Conservation (phyloP, 2,797 vertebrate genomes). For the Sebastiscus tertius region DNA sequence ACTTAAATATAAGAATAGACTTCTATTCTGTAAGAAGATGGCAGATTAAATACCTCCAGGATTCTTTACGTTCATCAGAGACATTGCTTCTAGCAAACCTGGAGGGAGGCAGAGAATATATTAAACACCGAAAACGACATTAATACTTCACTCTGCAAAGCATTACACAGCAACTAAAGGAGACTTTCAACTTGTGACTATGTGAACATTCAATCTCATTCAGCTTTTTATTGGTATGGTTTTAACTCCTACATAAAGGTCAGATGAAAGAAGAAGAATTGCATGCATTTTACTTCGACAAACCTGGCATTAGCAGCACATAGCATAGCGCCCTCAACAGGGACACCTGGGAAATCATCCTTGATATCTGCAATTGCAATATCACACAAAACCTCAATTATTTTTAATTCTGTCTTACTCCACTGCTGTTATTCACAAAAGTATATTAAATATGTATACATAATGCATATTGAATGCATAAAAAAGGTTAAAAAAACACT, state of each 20-base stretch:
- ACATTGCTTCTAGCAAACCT: slow-evolving; percentile 74
- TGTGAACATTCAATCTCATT: background rate
- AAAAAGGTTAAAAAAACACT: background rate
- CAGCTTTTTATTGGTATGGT: background rate
- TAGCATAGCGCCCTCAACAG: slow-evolving; percentile 51
- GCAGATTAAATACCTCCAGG: slow-evolving; percentile 54
- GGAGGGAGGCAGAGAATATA: background rate
- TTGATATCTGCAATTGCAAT: slow-evolving; percentile 56
- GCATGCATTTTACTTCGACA: slow-evolving; percentile 15
- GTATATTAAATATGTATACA: background rate
- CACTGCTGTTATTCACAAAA: background rate
- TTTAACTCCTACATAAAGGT: background rate
- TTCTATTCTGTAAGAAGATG: background rate
- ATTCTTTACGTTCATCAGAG: slow-evolving; percentile 68
- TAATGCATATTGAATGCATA: background rate
- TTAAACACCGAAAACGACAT: background rate
- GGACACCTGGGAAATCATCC: slow-evolving; percentile 54
- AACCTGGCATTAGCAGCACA: slow-evolving; percentile 71
- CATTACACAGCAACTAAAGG: background rate
- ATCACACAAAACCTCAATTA: background rate
- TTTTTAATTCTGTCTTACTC: background rate
- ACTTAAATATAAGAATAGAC: background rate
- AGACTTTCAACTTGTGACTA: background rate
- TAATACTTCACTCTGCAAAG: background rate
- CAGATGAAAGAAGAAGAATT: background rate